Conservation (phyloP, 2,888 invertebrate genomes). For the Conus canariensis region DNA sequence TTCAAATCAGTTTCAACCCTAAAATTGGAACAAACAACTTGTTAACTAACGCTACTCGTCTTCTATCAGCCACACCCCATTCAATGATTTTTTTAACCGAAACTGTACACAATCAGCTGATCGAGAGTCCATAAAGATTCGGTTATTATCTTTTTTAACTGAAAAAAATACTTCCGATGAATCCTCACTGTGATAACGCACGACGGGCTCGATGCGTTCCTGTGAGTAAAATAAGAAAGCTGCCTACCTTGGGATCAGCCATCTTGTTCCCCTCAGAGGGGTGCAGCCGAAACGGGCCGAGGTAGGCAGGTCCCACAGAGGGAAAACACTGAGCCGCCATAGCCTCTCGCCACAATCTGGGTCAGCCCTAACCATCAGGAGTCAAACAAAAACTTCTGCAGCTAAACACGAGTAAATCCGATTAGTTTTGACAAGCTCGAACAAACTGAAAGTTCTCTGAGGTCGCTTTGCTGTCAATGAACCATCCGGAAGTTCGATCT, state of each 20-base stretch:
- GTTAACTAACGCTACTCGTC: no score
- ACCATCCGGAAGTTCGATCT: constrained; percentile 75
- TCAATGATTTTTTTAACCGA: no score
- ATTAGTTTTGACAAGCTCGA: constrained; percentile 14
- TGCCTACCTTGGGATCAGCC: constrained; percentile 31
- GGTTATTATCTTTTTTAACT: not conserved
- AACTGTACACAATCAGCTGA: not conserved
- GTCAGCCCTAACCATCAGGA: constrained; percentile 17
- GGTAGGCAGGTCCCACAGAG: constrained; percentile 38
- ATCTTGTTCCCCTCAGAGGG: constrained; percentile 41
- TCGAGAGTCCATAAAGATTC: not conserved
- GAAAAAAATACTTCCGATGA: not conserved
- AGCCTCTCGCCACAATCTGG: constrained; percentile 37
- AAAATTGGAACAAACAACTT: no score
- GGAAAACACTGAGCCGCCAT: constrained; percentile 42
- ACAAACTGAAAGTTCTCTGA: constrained; percentile 22
- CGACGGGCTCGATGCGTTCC: not conserved
- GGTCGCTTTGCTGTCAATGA: constrained; percentile 40
- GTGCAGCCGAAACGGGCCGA: constrained; percentile 39
- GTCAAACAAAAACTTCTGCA: constrained; percentile 18
- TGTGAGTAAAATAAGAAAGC: not conserved
- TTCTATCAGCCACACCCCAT: no score
- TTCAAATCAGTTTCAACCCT: no score
- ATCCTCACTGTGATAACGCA: not conserved
- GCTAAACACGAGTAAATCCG: constrained; percentile 11